Percentiles rank a stretch among this genome's conserved stretches.
phyloP scores from a whole-genome alignment of 1,140 invertebrate genomes.

The Drosophila azteca region DNA sequence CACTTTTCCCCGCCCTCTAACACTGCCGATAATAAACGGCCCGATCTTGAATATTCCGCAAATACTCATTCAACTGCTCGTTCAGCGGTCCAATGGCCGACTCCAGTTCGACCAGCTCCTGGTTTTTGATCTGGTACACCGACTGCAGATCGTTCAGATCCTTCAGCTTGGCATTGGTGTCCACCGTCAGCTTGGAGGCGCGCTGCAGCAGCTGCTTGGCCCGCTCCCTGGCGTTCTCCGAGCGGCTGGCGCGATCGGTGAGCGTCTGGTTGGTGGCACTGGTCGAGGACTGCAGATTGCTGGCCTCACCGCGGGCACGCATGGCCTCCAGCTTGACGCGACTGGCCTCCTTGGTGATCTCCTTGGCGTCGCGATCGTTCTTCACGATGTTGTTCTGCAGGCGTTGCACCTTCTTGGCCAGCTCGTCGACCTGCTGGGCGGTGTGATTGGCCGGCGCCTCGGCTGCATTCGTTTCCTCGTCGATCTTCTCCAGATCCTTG shows the following conservation, averaged over 20 bases:
- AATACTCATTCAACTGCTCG: conserved; percentile 84
- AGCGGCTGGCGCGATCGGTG: conserved; percentile 86
- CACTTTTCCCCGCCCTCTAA: conserved; percentile 28
- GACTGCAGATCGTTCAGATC: conserved; percentile 85
- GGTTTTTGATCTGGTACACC: conserved; percentile 84
- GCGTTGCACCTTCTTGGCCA: conserved; percentile 88
- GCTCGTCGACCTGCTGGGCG: conserved; percentile 87
- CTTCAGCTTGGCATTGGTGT: conserved; percentile 90
- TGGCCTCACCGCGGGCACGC: conserved; percentile 72
- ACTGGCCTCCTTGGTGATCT: conserved; percentile 86
- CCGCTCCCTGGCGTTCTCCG: conserved; percentile 88
- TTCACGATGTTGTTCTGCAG: conserved; percentile 90
- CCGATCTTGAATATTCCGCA: conserved; percentile 85
- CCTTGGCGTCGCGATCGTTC: conserved; percentile 87
- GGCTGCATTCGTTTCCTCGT: conserved; percentile 89
- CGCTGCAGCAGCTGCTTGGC: conserved; percentile 89
- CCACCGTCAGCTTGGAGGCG: conserved; percentile 90
- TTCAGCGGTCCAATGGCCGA: conserved; percentile 84
- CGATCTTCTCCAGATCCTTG: conserved; percentile 88
- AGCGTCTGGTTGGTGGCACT: conserved; percentile 86
- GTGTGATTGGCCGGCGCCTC: conserved; percentile 90
- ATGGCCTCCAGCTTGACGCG: conserved; percentile 85
- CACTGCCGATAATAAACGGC: conserved; percentile 84
- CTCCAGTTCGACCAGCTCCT: conserved; percentile 84
- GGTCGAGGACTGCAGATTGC: conserved; percentile 66